These are phyloP conservation scores for Salvelinus fontinalis DNA, from an alignment of 2,113 vertebrate species.

Conservation along the genomic window DNA sequence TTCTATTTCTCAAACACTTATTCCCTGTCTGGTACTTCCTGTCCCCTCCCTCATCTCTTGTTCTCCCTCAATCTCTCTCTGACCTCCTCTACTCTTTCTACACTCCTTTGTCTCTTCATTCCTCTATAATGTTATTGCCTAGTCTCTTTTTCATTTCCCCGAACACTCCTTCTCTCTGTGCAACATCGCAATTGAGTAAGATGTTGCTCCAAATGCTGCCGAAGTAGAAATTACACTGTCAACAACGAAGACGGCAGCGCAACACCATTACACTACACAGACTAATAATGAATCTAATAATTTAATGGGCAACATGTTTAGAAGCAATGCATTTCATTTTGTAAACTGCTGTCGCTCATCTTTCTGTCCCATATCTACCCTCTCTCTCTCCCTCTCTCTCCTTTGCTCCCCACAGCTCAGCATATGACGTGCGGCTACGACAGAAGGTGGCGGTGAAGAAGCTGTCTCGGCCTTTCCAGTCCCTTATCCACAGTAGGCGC, in stretches of 20 bases:
- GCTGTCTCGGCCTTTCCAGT: constrained; percentile 94
- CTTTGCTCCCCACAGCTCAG: constrained; percentile 76
- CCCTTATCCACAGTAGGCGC: constrained; percentile 89
- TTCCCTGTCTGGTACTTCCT: background rate
- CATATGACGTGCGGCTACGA: constrained; percentile 86
- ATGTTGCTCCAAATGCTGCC: background rate
- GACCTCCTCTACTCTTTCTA: background rate
- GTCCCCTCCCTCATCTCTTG: background rate
- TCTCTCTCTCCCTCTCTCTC: background rate
- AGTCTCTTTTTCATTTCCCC: constrained; percentile 27
- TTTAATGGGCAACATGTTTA: constrained; percentile 16
- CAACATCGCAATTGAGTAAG: background rate
- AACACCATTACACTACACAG: background rate
- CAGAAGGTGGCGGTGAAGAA: constrained; percentile 98
- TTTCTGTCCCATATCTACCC: background rate
- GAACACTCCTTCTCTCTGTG: constrained; percentile 16
- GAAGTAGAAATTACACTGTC: background rate
- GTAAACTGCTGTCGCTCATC: background rate
- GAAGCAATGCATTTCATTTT: background rate
- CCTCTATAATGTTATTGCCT: no score
- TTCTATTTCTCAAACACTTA: background rate
- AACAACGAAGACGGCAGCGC: constrained; percentile 25
- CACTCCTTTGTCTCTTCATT: background rate
- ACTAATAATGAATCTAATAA: constrained; percentile 12
- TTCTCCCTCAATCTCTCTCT: background rate